phyloP scores from a whole-genome alignment of 2,113 vertebrate species.

The Casuarius casuarius region DNA sequence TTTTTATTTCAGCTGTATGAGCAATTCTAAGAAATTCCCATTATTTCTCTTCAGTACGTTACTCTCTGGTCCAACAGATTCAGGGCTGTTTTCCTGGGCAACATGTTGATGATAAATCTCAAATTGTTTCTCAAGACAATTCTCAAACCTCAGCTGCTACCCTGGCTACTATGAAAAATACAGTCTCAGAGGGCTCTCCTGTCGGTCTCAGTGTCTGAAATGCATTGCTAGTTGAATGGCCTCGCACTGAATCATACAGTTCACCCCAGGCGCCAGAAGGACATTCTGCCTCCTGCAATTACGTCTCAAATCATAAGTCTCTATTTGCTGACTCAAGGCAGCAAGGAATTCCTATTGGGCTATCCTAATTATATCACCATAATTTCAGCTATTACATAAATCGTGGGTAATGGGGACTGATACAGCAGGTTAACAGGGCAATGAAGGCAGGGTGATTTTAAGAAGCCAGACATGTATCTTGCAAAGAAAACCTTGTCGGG shows the following conservation, averaged over 20 bases:
- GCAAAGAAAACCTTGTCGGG: neutral
- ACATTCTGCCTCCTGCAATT: constrained; percentile 31
- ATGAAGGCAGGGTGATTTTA: neutral
- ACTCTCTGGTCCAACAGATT: neutral
- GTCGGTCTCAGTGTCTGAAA: neutral
- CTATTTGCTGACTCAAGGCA: constrained; percentile 46
- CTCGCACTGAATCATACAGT: neutral
- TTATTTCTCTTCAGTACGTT: neutral
- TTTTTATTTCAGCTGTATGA: constrained; percentile 3
- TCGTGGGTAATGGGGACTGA: neutral
- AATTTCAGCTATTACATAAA: constrained; percentile 24
- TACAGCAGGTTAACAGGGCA: neutral
- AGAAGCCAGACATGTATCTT: neutral
- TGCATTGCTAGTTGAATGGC: neutral
- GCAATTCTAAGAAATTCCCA: neutral
- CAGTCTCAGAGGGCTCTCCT: neutral
- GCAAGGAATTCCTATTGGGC: constrained; percentile 39
- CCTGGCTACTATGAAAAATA: neutral
- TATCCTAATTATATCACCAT: constrained; percentile 45
- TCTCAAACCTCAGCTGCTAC: neutral
- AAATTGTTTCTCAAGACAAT: neutral
- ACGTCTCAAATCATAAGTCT: neutral
- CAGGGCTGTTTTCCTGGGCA: neutral
- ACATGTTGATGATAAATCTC: neutral
- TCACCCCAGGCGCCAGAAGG: neutral